phyloP scores from a whole-genome alignment of 1,140 invertebrate species.

The Camponotus vicinus region DNA sequence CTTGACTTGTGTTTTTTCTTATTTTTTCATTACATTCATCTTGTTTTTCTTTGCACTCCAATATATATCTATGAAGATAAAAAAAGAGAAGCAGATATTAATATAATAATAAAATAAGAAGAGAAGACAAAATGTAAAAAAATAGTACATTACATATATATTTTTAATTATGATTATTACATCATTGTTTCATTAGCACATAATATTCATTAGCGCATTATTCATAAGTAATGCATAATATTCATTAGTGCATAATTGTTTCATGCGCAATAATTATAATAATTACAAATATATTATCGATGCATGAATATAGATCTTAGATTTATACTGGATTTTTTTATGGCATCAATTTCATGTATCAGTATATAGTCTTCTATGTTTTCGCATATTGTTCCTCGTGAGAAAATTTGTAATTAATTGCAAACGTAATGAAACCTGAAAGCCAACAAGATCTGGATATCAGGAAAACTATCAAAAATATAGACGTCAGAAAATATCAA shows the following conservation, averaged over 20 bases:
- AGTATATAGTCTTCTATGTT: slow-evolving; percentile 26
- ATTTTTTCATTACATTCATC: too few species aligned
- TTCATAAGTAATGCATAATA: too few species aligned
- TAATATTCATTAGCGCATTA: not conserved
- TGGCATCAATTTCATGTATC: slow-evolving; percentile 27
- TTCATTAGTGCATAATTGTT: not conserved
- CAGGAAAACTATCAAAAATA: slow-evolving; percentile 34
- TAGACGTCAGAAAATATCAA: slow-evolving; percentile 12
- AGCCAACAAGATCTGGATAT: slow-evolving; percentile 2
- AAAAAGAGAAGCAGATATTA: not conserved
- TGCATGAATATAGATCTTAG: not conserved
- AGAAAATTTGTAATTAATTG: slow-evolving; percentile 52
- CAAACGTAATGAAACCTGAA: slow-evolving; percentile 44
- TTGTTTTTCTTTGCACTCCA: too few species aligned
- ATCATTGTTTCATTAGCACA: too few species aligned
- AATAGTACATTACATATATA: too few species aligned
- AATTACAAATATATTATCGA: not conserved
- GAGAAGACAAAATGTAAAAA: not conserved
- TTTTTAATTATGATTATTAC: too few species aligned
- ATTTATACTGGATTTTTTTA: slow-evolving; percentile 32
- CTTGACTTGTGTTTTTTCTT: too few species aligned
- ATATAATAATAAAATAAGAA: not conserved
- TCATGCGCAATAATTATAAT: not conserved
- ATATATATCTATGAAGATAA: too few species aligned
- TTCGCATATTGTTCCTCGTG: not conserved